Evolutionary conservation across 2,888 invertebrate species (phyloP).

Genomic region (Meghimatium bilineatum): DNA sequence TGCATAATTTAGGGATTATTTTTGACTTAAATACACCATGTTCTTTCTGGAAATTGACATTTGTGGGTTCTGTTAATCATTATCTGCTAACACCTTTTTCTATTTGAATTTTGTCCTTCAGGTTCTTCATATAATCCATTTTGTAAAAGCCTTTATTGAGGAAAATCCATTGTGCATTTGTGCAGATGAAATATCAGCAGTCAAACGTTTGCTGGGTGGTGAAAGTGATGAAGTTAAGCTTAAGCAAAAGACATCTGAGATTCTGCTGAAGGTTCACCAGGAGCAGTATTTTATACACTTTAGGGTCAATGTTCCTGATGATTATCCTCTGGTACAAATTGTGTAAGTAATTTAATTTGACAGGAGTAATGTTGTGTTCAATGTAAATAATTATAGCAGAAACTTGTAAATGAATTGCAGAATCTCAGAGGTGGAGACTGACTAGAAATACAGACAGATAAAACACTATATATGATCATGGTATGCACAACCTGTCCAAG

Average conservation of each 20-base stretch:
- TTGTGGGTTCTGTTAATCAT: too few relatives aligned
- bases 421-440: too few relatives aligned
- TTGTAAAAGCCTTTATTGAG: constrained; percentile 82
- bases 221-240: constrained; percentile 82
- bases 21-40: too few relatives aligned
- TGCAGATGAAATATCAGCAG: constrained; percentile 83
- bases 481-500: too few relatives aligned
- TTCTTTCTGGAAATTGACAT: too few relatives aligned
- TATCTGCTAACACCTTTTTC: too few relatives aligned
- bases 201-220: constrained; percentile 80
- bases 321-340: constrained; percentile 81
- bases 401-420: too few relatives aligned
- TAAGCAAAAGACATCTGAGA: constrained; percentile 83
- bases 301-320: constrained; percentile 82
- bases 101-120: constrained; percentile 73
- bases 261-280: constrained; percentile 81
- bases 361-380: too few relatives aligned
- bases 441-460: too few relatives aligned
- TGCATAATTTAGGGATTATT: too few relatives aligned
- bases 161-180: constrained; percentile 86
- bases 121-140: constrained; percentile 81
- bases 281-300: constrained; percentile 82
- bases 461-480: too few relatives aligned
- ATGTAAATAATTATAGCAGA: too few relatives aligned
- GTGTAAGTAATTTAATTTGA: constrained; percentile 74